These are phyloP conservation scores for Spilosoma lubricipeda DNA, from an alignment of 2,888 invertebrate species.

Conservation along the genomic window DNA sequence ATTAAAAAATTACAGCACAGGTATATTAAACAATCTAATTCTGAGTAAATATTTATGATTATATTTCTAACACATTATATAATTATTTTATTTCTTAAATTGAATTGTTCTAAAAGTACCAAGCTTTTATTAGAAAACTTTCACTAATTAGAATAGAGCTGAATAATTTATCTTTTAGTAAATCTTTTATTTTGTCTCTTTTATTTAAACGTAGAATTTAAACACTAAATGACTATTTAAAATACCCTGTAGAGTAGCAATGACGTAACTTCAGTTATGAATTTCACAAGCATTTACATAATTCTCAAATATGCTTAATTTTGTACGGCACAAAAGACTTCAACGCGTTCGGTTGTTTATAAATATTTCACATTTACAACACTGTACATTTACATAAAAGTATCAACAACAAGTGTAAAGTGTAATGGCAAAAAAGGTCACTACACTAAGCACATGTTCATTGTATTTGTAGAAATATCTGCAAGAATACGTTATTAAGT, in stretches of 20 bases:
- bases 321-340: slow-evolving; percentile 8
- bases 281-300: not conserved
- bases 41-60: not conserved
- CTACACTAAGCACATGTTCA: too few relatives aligned
- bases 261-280: not conserved
- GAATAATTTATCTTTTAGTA: not conserved
- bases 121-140: not conserved
- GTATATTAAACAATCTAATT: not conserved
- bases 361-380: not conserved
- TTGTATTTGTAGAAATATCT: too few relatives aligned
- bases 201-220: not conserved
- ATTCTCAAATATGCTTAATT: not conserved
- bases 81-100: not conserved
- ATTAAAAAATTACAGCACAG: not conserved
- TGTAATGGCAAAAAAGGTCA: too few relatives aligned
- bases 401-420: too few relatives aligned
- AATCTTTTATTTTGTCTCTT: not conserved
- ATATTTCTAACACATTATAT: not conserved
- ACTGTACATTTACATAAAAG: too few relatives aligned
- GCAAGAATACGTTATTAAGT: too few relatives aligned
- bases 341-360: slow-evolving; percentile 12
- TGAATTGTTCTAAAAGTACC: not conserved
- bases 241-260: not conserved
- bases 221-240: not conserved
- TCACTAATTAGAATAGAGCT: not conserved